Conservation (phyloP, 2,888 invertebrate genomes). For the Cetonia aurata region DNA sequence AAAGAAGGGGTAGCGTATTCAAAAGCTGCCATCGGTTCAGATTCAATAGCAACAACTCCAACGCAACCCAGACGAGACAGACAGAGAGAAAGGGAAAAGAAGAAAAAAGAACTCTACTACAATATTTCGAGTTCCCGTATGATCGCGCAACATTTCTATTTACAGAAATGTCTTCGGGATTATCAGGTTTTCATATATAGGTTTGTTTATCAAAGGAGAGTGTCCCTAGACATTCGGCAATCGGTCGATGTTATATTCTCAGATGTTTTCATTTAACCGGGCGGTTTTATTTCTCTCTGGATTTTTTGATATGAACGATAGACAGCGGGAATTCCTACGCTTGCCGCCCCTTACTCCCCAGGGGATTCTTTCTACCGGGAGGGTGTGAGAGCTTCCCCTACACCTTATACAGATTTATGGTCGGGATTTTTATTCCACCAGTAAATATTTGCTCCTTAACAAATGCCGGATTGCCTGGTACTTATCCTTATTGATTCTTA, state of each 20-base stretch:
- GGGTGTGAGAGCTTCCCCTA: neutral
- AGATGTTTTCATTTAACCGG: constrained; percentile 35
- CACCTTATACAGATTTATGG: constrained; percentile 21
- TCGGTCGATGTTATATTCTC: constrained; percentile 30
- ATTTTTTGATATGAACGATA: constrained; percentile 10
- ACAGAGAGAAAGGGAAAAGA: neutral
- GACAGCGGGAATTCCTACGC: constrained; percentile 8
- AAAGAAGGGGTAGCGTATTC: constrained; percentile 20
- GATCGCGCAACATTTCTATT: constrained; percentile 34
- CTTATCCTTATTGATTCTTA: constrained; percentile 1
- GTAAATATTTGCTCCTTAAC: constrained; percentile 37
- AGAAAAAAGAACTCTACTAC: constrained; percentile 16
- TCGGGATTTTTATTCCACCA: constrained; percentile 27
- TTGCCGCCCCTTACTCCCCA: neutral
- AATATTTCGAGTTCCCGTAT: constrained; percentile 27
- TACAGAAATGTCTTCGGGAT: constrained; percentile 29
- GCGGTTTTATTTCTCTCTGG: constrained; percentile 16
- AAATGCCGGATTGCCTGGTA: constrained; percentile 21
- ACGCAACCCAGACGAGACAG: constrained; percentile 4
- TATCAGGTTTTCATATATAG: constrained; percentile 37
- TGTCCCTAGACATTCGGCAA: constrained; percentile 36
- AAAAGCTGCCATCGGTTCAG: constrained; percentile 25
- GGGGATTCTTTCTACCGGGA: constrained; percentile 9
- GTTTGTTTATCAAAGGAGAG: constrained; percentile 38
- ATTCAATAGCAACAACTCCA: constrained; percentile 28